Evolutionary conservation across 2,797 vertebrate species (phyloP), one percentile per base, ranked within the genome.

Genomic region (Remorina albescens): DNA sequence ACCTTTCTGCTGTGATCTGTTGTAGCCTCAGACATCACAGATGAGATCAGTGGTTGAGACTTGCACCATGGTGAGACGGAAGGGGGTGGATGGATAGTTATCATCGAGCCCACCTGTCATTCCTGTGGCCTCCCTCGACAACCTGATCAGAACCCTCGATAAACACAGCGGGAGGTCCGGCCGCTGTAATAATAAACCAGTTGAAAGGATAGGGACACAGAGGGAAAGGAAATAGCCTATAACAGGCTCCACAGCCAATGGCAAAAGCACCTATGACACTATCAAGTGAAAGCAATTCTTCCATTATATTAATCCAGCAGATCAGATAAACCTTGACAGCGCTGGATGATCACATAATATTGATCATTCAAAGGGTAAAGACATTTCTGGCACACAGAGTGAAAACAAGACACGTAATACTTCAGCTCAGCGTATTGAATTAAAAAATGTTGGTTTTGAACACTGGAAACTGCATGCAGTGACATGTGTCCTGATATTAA

Each of bases 21-120:
- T 62, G 18, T 62, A 75, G 9, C 21, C 36, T 11, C 18, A 47
- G 67, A 76, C 74, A 82, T 80, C 83, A 78, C 51, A 87, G 70
- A 68, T 71, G 76, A 89, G 83, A 80, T 81, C 75, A 75, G 71
- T 65, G 77, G 54, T 47, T 41, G 72, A 79, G 57, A 56, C 41
- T 61, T 54, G 69, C 60, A 65, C 49, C 85, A 28, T 78, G 82
- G 75, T 70, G 79, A 71, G 61, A 47, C 50, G 55, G 28, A 88
- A 59, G 70, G 54, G 83, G 72, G 44, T 42, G 79, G 75, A 85
- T 69, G 75, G 80, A 68, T 82, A 62, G 73, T 76, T 84, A 86
- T 88, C 83, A 83, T 64, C 68, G 49, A 46, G 73, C 78, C 86
- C 89, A 92, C 86, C 90, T 92, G 88, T 77, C 86, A 84, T 64